Conservation (phyloP, 2,797 vertebrate species). For the Acridotheres tristis region DNA sequence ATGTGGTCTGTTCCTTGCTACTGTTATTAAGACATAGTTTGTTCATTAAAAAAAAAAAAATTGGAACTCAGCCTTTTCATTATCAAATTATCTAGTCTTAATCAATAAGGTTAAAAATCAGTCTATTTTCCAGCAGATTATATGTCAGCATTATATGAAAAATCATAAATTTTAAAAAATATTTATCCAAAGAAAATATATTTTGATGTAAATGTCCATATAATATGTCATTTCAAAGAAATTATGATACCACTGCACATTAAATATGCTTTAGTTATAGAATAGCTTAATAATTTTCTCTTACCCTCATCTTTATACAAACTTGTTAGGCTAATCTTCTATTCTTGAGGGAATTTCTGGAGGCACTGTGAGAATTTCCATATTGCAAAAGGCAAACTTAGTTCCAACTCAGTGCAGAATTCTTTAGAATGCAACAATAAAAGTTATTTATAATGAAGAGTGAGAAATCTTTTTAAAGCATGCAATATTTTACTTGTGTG, state of each 20-base stretch:
- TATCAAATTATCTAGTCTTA: background rate
- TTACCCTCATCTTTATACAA: background rate
- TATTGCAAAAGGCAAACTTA: background rate
- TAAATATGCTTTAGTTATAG: conserved; percentile 2
- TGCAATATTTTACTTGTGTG: background rate
- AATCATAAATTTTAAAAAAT: background rate
- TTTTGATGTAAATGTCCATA: background rate
- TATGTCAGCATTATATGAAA: background rate
- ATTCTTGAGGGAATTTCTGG: background rate
- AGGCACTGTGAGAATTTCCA: background rate
- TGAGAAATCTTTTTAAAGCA: background rate
- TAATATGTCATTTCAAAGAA: conserved; percentile 43
- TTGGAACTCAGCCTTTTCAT: background rate
- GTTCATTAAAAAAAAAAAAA: background rate
- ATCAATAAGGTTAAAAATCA: background rate
- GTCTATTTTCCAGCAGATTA: conserved; percentile 1
- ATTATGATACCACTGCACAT: background rate
- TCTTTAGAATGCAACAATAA: background rate
- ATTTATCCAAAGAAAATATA: background rate
- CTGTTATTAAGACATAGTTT: background rate
- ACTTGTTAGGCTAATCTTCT: background rate
- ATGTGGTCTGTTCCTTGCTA: background rate
- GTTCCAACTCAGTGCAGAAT: background rate
- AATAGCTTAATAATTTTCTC: conserved; percentile 7
- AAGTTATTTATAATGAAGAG: background rate